These are phyloP conservation scores for Chymomyza amoena DNA, from an alignment of 2,888 invertebrate species.

Conservation along the genomic window DNA sequence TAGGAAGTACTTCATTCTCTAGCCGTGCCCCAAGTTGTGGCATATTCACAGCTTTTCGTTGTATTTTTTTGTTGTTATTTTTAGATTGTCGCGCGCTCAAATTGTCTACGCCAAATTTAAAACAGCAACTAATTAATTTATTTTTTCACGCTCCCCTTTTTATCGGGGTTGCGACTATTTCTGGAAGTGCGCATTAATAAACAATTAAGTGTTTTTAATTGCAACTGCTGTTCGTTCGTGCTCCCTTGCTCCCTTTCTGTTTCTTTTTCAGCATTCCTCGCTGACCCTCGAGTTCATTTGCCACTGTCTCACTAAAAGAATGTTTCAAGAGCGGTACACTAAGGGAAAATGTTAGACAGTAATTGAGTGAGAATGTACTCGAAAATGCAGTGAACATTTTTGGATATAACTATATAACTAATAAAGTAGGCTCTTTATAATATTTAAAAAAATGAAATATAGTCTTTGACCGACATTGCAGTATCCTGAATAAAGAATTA, in stretches of 20 bases:
- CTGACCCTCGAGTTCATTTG: background rate
- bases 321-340: no score
- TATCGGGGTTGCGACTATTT: background rate
- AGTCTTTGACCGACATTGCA: no score
- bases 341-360: no score
- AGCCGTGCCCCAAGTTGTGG: background rate
- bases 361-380: no score
- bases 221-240: constrained; percentile 21
- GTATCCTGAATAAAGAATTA: no score
- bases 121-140: constrained; percentile 66
- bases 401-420: no score
- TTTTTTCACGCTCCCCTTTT: constrained; percentile 49
- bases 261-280: background rate
- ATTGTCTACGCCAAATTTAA: constrained; percentile 66
- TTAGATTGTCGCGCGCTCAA: constrained; percentile 34
- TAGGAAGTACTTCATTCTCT: background rate
- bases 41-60: background rate
- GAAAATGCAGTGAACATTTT: no score
- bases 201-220: constrained; percentile 66
- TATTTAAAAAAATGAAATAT: no score
- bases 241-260: background rate
- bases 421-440: no score
- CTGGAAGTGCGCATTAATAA: constrained; percentile 65
- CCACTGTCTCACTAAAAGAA: background rate
- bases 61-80: constrained; percentile 36